Base-by-base conservation (phyloP, 1,140 invertebrate species). In the Gonatopus flavifemur region DNA sequence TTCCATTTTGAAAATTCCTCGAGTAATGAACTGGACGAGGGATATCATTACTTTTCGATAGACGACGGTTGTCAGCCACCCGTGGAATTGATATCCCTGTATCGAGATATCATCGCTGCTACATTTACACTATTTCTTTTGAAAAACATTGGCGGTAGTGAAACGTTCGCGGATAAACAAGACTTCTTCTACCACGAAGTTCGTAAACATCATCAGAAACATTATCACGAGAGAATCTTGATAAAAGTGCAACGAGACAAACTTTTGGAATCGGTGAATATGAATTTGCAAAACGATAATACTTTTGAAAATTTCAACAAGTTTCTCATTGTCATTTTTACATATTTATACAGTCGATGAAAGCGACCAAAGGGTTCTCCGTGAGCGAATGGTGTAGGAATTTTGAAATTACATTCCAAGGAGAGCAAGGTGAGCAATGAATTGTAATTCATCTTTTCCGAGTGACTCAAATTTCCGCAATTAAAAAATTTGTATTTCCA, bases 151-250 rank as follows among this genome's bases (percentile, higher is more conserved):
- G 94, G 93, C 38, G 94, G 94, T 5, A 94, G 92, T 19, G 93
- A 96, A 79, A 93, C 93, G 20, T 97, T 97, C 67, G 92, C 93
- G 77, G 93, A 96, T 70, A 96, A 96, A 70, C 91, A 94, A 77
- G 90, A 93, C 64, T 95, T 94, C 77, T 96, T 96, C 77, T 94
- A 95, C 76, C 91, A 93, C 70, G 92, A 95, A 81, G 85, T 96
- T 35, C 80, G 93, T 60, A 91, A 92, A 62, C 87, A 86, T 69
- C 91, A 90, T 78, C 86, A 88, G 57, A 90, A 88, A 55, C 86
- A 90, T 66, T 87, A 90, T 64, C 90, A 94, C 69, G 90, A 93
- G 62, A 91, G 90, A 68, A 70, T 94, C 18, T 81, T 85, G 2
- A 80, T 96, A 69, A 91, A 91, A 73, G 87, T 95, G 33, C 81